Percentiles rank a stretch among this genome's conserved stretches.
phyloP scores from a whole-genome alignment of 2,797 vertebrate genomes.

The Pangasius larnaudii region DNA sequence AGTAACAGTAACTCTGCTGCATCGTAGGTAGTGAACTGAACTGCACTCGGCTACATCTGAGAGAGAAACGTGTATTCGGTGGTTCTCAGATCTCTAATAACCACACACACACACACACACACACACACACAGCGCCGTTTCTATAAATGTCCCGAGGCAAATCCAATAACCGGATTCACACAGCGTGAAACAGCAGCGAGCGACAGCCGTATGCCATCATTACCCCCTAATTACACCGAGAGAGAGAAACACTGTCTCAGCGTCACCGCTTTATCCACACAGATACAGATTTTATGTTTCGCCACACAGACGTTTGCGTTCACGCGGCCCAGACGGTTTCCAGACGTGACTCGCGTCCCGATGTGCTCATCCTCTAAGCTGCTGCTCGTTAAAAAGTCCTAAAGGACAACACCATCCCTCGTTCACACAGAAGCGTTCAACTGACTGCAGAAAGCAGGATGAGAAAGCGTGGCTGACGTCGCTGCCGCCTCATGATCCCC shows the following conservation, averaged over 20 bases:
- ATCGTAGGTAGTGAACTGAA: not conserved
- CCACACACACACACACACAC: not conserved
- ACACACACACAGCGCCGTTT: not conserved
- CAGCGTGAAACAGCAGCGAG: not conserved
- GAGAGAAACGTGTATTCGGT: not conserved
- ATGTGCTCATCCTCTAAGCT: not conserved
- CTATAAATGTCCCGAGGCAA: conserved; percentile 8
- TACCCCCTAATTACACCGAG: not conserved
- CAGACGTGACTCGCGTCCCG: not conserved
- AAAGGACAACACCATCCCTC: not conserved
- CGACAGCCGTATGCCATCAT: not conserved
- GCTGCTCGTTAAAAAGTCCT: not conserved
- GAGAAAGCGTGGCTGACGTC: not conserved
- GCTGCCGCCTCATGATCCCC: not conserved
- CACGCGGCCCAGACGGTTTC: not conserved
- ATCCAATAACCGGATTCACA: conserved; percentile 7
- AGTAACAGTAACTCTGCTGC: not conserved
- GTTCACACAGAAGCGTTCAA: not conserved
- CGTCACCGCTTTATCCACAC: not conserved
- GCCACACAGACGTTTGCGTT: too few species aligned
- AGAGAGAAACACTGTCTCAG: not conserved
- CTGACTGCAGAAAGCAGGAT: not conserved
- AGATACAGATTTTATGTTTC: not conserved
- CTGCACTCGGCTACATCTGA: not conserved
- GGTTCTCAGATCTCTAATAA: not conserved